Evolutionary conservation across 2,797 vertebrate species (phyloP).

Genomic region (Crax fasciolata): DNA sequence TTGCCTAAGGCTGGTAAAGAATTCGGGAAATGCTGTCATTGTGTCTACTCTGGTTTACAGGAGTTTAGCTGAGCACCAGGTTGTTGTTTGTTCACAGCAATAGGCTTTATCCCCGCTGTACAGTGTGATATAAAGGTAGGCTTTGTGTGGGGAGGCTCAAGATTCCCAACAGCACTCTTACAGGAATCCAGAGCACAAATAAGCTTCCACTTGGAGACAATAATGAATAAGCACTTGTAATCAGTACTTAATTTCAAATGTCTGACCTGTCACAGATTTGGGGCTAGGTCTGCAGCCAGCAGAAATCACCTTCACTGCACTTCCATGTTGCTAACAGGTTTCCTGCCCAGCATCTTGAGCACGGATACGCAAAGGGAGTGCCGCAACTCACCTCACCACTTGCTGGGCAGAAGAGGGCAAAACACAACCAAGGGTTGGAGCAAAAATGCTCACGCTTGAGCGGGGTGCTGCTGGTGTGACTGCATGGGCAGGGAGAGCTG

Average conservation of each 20-base stretch:
- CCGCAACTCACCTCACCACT: background rate
- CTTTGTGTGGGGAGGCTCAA: background rate
- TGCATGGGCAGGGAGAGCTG: background rate
- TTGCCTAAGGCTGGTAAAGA: background rate
- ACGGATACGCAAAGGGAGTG: background rate
- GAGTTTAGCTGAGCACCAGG: background rate
- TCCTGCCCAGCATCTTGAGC: background rate
- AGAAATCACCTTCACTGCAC: background rate
- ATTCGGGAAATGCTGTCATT: background rate
- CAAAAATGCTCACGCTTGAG: accelerated
- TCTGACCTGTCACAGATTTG: background rate
- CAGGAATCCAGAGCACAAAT: background rate
- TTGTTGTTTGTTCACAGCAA: background rate
- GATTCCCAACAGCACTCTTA: background rate
- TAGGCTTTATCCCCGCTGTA: background rate
- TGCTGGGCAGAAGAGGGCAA: background rate
- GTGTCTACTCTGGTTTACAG: background rate
- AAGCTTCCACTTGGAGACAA: background rate
- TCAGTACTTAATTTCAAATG: background rate
- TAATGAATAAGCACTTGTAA: background rate
- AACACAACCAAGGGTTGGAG: background rate
- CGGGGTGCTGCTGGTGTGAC: background rate
- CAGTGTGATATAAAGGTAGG: background rate
- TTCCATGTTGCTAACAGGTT: background rate
- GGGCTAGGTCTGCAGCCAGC: background rate